Conservation (phyloP, 2,797 vertebrate species). For the Rachycentron canadum region DNA sequence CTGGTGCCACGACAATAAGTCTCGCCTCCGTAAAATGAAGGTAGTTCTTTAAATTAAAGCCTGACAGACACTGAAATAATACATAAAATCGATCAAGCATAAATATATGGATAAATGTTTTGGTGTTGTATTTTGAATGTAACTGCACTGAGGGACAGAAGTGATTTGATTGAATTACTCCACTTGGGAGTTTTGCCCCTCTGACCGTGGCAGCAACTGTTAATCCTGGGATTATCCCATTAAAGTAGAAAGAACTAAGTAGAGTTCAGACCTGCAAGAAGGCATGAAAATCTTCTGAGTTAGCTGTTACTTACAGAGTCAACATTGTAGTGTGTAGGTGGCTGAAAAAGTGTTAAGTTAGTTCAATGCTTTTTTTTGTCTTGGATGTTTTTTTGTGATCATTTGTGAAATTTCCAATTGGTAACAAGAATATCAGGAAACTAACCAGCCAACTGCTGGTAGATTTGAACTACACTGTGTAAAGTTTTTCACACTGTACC, state of each 20-base stretch:
- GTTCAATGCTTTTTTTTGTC: background rate
- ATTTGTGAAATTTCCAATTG: background rate
- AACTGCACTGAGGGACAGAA: background rate
- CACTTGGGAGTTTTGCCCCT: slow-evolving; percentile 5
- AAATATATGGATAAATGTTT: background rate
- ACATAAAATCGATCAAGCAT: background rate
- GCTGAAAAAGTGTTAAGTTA: background rate
- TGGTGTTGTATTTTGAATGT: background rate
- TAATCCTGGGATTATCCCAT: slow-evolving; percentile 36
- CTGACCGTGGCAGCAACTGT: slow-evolving; percentile 7
- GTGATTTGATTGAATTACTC: slow-evolving; percentile 1
- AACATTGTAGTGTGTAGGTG: background rate
- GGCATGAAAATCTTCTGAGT: background rate
- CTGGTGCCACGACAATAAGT: slow-evolving; percentile 99
- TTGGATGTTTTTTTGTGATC: background rate
- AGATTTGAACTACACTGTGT: background rate
- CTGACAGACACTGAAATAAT: background rate
- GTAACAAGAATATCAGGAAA: background rate
- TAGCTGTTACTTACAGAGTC: background rate
- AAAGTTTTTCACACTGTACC: background rate
- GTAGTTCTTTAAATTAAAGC: slow-evolving; percentile 72
- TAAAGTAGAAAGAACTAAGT: slow-evolving; percentile 24
- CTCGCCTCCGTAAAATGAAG: slow-evolving; percentile 99
- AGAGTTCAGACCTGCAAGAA: background rate
- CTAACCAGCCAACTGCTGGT: background rate